Base-by-base conservation (phyloP, 2,797 vertebrate genomes). In the Harpagifer antarcticus region DNA sequence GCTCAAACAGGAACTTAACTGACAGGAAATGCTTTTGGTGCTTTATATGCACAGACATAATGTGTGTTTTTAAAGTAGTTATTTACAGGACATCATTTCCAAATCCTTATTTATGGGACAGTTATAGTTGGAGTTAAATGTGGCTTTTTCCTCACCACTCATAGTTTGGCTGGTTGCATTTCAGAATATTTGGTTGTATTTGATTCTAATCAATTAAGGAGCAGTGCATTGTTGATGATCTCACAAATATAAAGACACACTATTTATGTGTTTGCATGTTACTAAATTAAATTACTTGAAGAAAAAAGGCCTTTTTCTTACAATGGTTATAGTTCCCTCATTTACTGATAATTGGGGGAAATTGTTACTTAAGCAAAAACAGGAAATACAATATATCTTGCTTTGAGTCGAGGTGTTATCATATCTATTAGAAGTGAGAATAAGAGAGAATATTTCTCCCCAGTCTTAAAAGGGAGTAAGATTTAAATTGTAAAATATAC, bases 211-310 rank as follows among this genome's bases (percentile, higher is more conserved):
- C 14, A 37, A 37, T 1, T 37, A 37, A 37, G 33, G 33, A 37
- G 7, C 8, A 37, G 33, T 37, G 33, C 33, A 7, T 33, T 55
- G 50, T 47, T 23, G 43, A 15, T 27, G 13, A 59, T 60, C 19
- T 16, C 4, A 17, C 7, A 6, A 19, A 10, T 37, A 44, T 59
- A 3, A 42, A 15, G 1, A 2, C 23, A 33, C 43, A 40, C 17
- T 40, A 31, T 43, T 56, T 11, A 27, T 58, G 56, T 56, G 17
- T 60, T 40, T 60, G 49, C 44, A 44, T 54, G 16, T 53, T 40
- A 54, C 17, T 23, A 69, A 15, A 31, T 14, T 55, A 23, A 11
- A 54, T 9, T 5, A 40, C 31, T 27, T 27, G 27, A 27, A 27
- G 27, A 27, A 27, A 27, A 27, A 27, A 4, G 27, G 27, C 4